Conservation (phyloP, 2,888 invertebrate genomes). For the Synanthedon andrenaeformis region DNA sequence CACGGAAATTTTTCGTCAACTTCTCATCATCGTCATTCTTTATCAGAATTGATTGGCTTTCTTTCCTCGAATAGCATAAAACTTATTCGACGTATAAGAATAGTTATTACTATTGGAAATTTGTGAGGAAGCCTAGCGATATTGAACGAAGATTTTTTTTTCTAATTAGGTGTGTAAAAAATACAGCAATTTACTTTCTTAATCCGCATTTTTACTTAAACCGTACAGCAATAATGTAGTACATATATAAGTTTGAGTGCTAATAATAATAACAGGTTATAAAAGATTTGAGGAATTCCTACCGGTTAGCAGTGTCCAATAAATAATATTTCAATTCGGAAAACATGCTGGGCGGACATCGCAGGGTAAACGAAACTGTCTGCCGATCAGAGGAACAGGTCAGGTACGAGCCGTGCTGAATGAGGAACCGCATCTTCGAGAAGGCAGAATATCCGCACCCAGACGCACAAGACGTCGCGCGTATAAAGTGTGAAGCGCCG, state of each 20-base stretch:
- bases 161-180: too few relatives aligned
- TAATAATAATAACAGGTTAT: neutral
- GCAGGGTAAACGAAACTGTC: constrained; percentile 79
- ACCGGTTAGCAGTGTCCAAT: constrained; percentile 43
- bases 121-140: too few relatives aligned
- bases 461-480: constrained; percentile 79
- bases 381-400: constrained; percentile 80
- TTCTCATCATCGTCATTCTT: too few relatives aligned
- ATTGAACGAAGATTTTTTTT: too few relatives aligned
- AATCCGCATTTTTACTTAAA: too few relatives aligned
- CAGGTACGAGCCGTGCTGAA: constrained; percentile 81
- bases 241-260: neutral
- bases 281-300: neutral
- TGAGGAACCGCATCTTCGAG: constrained; percentile 80
- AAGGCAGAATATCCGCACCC: constrained; percentile 76
- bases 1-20: too few relatives aligned
- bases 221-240: neutral
- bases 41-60: too few relatives aligned
- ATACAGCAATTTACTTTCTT: neutral
- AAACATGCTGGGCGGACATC: constrained; percentile 32
- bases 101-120: too few relatives aligned
- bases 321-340: constrained; percentile 32
- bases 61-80: too few relatives aligned
- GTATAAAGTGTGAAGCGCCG: constrained; percentile 83
- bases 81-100: too few relatives aligned